These are phyloP conservation scores for Pterocles orientalis DNA, from an alignment of 2,113 vertebrate species.

Conservation along the genomic window DNA sequence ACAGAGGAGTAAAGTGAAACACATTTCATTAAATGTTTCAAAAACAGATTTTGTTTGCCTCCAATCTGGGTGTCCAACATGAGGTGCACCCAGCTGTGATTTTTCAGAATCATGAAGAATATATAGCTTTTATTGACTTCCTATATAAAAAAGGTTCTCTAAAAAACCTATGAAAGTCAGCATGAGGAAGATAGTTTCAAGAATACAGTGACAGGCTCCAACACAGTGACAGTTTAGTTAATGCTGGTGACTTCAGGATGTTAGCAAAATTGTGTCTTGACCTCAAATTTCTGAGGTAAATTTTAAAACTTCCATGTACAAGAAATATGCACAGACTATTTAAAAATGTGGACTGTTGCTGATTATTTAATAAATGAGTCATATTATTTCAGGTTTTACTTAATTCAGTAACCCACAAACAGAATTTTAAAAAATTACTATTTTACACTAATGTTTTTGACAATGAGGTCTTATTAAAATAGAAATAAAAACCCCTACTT, in stretches of 20 bases:
- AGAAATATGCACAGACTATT: background rate
- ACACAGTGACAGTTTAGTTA: background rate
- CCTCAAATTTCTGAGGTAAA: background rate
- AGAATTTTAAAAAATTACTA: background rate
- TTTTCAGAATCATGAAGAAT: background rate
- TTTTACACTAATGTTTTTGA: background rate
- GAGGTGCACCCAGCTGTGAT: background rate
- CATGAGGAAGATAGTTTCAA: background rate
- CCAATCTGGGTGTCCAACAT: background rate
- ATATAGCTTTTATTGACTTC: background rate
- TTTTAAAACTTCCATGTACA: background rate
- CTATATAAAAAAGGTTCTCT: background rate
- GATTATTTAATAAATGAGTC: background rate
- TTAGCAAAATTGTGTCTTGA: background rate
- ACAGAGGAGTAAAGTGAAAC: background rate
- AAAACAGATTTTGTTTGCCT: background rate
- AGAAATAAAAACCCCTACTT: accelerated
- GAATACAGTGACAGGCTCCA: background rate
- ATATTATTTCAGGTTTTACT: background rate
- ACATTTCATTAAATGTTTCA: background rate
- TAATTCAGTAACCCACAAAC: background rate
- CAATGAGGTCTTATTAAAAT: background rate
- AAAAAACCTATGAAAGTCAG: background rate
- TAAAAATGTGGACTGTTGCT: background rate
- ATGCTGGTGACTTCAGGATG: background rate